A percentile compares a stretch with the other conserved stretches of the same genome.
These are phyloP conservation scores for Poecilus cupreus DNA, from an alignment of 2,888 invertebrate genomes.

Conservation along the genomic window DNA sequence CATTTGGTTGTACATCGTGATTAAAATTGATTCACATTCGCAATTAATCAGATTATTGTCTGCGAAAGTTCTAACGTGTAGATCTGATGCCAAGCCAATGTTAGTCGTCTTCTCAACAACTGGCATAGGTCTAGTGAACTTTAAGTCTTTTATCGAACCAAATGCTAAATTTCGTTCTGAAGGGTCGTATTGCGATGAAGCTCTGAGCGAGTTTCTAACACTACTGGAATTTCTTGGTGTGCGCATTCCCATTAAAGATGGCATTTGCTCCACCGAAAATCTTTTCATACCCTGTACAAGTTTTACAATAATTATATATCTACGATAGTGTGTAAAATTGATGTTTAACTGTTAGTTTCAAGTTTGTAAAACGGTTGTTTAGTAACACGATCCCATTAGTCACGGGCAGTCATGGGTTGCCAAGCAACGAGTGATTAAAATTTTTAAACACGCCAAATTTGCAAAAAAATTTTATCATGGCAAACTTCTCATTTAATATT, in stretches of 20 bases:
- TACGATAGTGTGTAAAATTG: too few species aligned
- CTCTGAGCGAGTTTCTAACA: too few species aligned
- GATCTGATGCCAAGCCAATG: neutral
- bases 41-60: slow-evolving; percentile 76
- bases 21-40: slow-evolving; percentile 76
- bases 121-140: neutral
- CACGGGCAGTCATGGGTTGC: too few species aligned
- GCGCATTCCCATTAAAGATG: neutral
- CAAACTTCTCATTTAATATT: too few species aligned
- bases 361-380: too few species aligned
- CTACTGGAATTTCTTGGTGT: neutral
- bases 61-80: slow-evolving; percentile 70
- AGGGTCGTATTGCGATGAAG: too few species aligned
- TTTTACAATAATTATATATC: neutral
- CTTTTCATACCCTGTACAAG: neutral
- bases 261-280: neutral
- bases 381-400: too few species aligned
- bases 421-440: too few species aligned
- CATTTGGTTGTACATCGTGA: slow-evolving; percentile 76
- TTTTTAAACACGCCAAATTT: too few species aligned
- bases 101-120: neutral
- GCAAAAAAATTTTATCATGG: too few species aligned
- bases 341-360: too few species aligned
- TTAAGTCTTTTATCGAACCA: neutral
- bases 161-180: too few species aligned